These are phyloP conservation scores for Maccullochella peelii DNA, from an alignment of 2,113 vertebrate genomes.

Conservation along the genomic window DNA sequence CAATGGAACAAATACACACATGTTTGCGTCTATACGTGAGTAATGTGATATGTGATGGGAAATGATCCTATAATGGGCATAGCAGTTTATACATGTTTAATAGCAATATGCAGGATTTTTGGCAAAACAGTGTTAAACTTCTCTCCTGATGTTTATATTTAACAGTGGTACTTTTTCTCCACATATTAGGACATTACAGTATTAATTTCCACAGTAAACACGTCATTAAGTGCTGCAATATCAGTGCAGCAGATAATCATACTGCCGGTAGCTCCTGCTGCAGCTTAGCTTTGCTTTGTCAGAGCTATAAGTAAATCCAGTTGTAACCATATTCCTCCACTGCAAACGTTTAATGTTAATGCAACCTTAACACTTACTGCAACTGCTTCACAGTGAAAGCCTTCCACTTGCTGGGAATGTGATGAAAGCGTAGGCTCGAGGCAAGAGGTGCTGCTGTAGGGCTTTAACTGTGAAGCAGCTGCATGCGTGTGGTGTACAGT, in stretches of 20 bases:
- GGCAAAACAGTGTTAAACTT: no score
- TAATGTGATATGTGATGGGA: not conserved
- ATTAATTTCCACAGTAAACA: not conserved
- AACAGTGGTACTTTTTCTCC: not conserved
- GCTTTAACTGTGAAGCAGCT: constrained; percentile 10
- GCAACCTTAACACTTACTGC: not conserved
- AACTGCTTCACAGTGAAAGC: not conserved
- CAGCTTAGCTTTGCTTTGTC: not conserved
- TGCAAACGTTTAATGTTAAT: not conserved
- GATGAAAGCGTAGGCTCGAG: not conserved
- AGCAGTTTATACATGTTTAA: not conserved
- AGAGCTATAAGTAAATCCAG: not conserved
- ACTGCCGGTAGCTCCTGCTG: not conserved
- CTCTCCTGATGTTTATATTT: not conserved
- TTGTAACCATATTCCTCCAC: not conserved
- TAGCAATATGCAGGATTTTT: not conserved
- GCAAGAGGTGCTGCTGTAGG: no score
- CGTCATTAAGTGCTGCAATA: not conserved
- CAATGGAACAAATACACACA: not conserved
- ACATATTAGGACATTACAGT: not conserved
- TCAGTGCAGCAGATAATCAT: no score
- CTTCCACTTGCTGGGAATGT: not conserved
- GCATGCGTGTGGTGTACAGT: not conserved
- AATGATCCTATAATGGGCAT: not conserved
- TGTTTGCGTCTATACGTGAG: not conserved